Percentiles rank a stretch among this genome's conserved stretches.
Conservation (phyloP, 2,113 vertebrate genomes). For the Tricholaema leucomelas region DNA sequence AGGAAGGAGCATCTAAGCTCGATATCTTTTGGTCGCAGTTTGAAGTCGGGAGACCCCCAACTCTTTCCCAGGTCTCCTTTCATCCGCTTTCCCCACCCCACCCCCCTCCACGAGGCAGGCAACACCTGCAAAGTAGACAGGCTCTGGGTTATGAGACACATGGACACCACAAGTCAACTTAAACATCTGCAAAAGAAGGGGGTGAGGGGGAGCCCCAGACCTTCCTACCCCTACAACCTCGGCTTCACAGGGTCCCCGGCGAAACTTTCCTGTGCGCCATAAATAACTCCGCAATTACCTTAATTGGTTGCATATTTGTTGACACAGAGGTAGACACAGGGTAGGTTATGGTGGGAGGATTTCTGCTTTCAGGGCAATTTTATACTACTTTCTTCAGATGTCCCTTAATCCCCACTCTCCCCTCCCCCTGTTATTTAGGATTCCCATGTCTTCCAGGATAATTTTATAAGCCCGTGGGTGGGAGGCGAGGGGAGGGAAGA, state of each 20-base stretch:
- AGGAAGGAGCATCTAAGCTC: conserved; percentile 30
- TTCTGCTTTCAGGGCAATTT: conserved; percentile 68
- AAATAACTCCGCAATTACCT: conserved; percentile 84
- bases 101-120: conserved; percentile 36
- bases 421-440: conserved; percentile 50
- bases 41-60: conserved; percentile 74
- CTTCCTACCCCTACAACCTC: conserved; percentile 59
- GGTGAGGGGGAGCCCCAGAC: conserved; percentile 17
- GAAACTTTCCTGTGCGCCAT: conserved; percentile 77
- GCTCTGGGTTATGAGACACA: conserved; percentile 77
- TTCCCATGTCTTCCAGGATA: conserved; percentile 62
- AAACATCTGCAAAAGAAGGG: conserved; percentile 71
- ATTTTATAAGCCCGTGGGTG: conserved; percentile 48
- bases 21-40: conserved; percentile 72
- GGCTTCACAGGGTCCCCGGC: conserved; percentile 74
- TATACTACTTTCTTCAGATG: conserved; percentile 61
- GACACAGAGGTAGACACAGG: conserved; percentile 69
- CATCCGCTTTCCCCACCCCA: conserved; percentile 52
- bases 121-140: conserved; percentile 79
- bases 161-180: conserved; percentile 75
- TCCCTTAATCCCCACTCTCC: conserved; percentile 45
- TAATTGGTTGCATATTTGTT: conserved; percentile 88
- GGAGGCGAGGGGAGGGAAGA: background rate
- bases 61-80: conserved; percentile 42
- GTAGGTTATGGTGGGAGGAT: conserved; percentile 64